phyloP scores from a whole-genome alignment of 1,140 invertebrate species.

The Leptonema lineaticorne region DNA sequence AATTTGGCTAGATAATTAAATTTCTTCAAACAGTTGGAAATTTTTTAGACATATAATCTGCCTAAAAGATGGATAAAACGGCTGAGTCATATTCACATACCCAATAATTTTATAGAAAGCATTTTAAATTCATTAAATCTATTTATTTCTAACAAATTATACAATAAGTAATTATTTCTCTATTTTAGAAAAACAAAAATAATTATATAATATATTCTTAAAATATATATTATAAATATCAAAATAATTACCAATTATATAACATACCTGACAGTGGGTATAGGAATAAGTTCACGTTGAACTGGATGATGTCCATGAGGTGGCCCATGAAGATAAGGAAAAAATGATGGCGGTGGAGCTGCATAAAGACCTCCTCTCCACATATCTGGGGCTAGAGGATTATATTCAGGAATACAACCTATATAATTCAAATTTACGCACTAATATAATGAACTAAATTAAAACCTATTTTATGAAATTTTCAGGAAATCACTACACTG shows the following conservation, averaged over 20 bases:
- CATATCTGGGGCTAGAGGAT: conserved; percentile 84
- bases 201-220: neutral
- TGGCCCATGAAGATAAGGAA: conserved; percentile 33
- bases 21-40: too few species aligned
- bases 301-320: conserved; percentile 42
- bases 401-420: conserved; percentile 64
- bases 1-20: too few species aligned
- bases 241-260: too few species aligned
- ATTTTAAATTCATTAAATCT: too few species aligned
- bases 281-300: conserved; percentile 50
- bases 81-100: too few species aligned
- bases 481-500: too few species aligned
- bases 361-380: conserved; percentile 53
- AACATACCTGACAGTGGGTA: conserved; percentile 46
- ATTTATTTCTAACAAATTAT: too few species aligned
- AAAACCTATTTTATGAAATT: conserved; percentile 23
- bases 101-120: too few species aligned
- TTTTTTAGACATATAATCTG: too few species aligned
- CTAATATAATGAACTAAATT: too few species aligned
- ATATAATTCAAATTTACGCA: conserved; percentile 8
- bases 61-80: too few species aligned
- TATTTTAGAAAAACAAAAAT: neutral
- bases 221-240: neutral
- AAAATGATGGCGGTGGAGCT: conserved; percentile 44
- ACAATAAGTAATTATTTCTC: too few species aligned